Base-by-base conservation (phyloP, 2,888 invertebrate species). In the Thalpophila matura region DNA sequence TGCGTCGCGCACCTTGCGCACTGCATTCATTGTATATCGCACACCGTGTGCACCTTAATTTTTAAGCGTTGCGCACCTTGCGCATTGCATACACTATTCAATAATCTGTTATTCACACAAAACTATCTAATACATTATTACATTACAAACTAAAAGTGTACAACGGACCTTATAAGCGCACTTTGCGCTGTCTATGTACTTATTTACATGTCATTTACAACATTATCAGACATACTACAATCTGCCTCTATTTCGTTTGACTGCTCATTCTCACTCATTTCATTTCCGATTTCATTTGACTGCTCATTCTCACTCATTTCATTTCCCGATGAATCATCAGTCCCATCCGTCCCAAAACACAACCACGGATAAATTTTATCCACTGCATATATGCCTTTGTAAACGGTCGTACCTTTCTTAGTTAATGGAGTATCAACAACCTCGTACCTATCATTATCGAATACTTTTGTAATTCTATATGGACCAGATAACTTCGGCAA, bases 401-500 rank as follows among this genome's bases (percentile, higher is more conserved):
- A 51, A 4, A 27, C 27, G 2, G 38, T 12, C 10, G 18, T n/a
- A 10, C 47, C 46, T 18, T 47, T 60, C 10, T 35, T 46, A 10
- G 60, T 40, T 5, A 60, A 7, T 14, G 60, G 58, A 1, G 62
- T 68, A 45, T 63, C 62, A 16, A 59, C 47, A 18, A 74, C 64
- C 29, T 62, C 56, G 56, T 74, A 60, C 40, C 60, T 38, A 26
- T 60, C 60, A 35, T 47, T 10, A 4, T 53, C 58, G 0, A 61
- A 50, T 10, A 68, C 50, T 47, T 68, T 63, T 16, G 50, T 51
- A 7, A 74, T 61, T 40, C 35, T 58, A 45, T 65, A 71, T 7
- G 74, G 74, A 4, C 74, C 74, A 20, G 50, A 47, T 33, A 22
- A 61, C 27, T 71, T 74, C 7, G 66, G 65, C 4, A 74, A 29